Conservation (phyloP, 2,113 vertebrate genomes). For the Tachysurus vachellii region DNA sequence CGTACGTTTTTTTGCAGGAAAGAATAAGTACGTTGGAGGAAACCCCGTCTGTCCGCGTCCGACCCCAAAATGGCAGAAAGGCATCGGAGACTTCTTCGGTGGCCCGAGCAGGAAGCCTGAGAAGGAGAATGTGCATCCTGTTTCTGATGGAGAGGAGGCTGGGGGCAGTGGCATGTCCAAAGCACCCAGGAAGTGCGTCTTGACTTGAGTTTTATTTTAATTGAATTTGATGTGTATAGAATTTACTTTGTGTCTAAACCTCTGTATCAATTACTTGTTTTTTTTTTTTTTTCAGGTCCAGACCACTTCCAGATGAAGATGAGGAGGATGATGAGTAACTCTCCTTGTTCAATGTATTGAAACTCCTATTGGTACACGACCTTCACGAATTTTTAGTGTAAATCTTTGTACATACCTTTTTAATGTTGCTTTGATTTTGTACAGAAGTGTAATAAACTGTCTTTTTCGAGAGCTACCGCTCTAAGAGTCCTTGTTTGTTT, state of each 20-base stretch:
- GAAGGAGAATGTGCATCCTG: slow-evolving; percentile 77
- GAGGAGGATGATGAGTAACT: slow-evolving; percentile 65
- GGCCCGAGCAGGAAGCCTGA: slow-evolving; percentile 71
- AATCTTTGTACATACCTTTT: slow-evolving; percentile 69
- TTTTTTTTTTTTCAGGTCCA: slow-evolving; percentile 58
- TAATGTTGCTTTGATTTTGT: slow-evolving; percentile 53
- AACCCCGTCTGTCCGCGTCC: slow-evolving; percentile 84
- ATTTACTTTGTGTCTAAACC: background rate
- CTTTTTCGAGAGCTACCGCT: background rate
- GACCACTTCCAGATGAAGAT: slow-evolving; percentile 67
- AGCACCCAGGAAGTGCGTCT: slow-evolving; percentile 73
- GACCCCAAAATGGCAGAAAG: slow-evolving; percentile 87
- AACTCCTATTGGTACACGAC: background rate
- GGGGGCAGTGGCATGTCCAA: slow-evolving; percentile 79
- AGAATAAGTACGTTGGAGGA: slow-evolving; percentile 77
- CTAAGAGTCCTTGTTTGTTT: background rate
- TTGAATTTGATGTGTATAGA: background rate
- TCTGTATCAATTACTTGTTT: too few relatives aligned
- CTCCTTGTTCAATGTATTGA: background rate
- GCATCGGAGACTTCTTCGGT: slow-evolving; percentile 86
- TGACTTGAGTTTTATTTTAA: too few relatives aligned
- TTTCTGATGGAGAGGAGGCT: slow-evolving; percentile 69
- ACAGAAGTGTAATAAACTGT: slow-evolving; percentile 63
- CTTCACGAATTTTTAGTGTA: slow-evolving; percentile 58
- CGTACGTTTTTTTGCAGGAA: slow-evolving; percentile 65